Conservation (phyloP, 1,140 invertebrate species). For the Drosophila albomicans region DNA sequence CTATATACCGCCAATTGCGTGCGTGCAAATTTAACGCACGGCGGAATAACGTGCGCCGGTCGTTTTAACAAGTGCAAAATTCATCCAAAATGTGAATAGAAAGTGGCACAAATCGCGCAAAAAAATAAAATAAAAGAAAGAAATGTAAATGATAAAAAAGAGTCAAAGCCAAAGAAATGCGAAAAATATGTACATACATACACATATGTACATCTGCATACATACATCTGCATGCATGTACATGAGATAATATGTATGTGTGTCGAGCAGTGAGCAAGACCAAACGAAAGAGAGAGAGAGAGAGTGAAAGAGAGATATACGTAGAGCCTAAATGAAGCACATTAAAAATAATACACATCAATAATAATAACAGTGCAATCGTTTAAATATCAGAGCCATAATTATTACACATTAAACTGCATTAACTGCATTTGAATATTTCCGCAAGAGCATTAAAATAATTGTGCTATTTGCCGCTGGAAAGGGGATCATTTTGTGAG, state of each 20-base stretch:
- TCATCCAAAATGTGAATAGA: conserved; percentile 38
- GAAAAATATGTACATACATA: conserved; percentile 44
- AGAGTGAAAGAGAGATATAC: too few species aligned
- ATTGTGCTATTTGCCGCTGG: conserved; percentile 64
- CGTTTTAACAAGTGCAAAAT: conserved; percentile 34
- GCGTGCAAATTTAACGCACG: conserved; percentile 18
- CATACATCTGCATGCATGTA: conserved; percentile 16
- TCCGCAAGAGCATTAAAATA: conserved; percentile 58
- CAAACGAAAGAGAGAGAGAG: too few species aligned
- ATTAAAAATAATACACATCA: conserved; percentile 46
- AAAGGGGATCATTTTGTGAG: conserved; percentile 44
- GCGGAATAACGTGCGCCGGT: conserved; percentile 41
- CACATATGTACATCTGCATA: conserved; percentile 25
- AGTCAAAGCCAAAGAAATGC: conserved; percentile 57
- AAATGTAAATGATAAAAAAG: conserved; percentile 51
- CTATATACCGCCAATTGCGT: conserved; percentile 36
- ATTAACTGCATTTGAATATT: conserved; percentile 68
- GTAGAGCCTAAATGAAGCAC: conserved; percentile 35
- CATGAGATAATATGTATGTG: conserved; percentile 31
- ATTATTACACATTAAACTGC: conserved; percentile 40
- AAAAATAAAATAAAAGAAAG: too few species aligned
- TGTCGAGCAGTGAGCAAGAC: conserved; percentile 33
- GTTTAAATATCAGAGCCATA: conserved; percentile 30
- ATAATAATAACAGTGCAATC: conserved; percentile 39
- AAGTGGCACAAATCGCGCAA: conserved; percentile 46